Percentiles rank a stretch among this genome's conserved stretches.
These are phyloP conservation scores for Mystacornis crossleyi DNA, from an alignment of 2,113 vertebrate species.

Conservation along the genomic window DNA sequence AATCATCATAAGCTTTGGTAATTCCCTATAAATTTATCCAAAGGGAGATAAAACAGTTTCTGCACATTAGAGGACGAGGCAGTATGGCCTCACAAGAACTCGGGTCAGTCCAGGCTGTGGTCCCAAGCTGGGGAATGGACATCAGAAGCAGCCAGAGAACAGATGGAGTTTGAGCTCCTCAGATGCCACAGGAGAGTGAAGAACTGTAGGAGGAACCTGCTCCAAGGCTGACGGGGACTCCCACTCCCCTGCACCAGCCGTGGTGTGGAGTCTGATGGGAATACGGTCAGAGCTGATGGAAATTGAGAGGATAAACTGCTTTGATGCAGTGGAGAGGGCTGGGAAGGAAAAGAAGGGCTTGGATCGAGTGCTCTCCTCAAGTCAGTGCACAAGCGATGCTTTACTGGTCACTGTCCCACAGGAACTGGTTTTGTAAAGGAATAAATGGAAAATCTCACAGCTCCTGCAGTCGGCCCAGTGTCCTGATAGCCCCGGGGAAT, in stretches of 20 bases:
- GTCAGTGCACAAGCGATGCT: accelerated
- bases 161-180: neutral
- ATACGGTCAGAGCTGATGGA: neutral
- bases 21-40: neutral
- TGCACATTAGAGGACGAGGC: neutral
- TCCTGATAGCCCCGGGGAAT: conserved; percentile 91
- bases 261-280: neutral
- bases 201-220: neutral
- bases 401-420: neutral
- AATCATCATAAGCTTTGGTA: neutral
- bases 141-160: neutral
- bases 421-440: neutral
- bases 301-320: neutral
- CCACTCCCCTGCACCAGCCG: accelerated
- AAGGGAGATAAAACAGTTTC: neutral
- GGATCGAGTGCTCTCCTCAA: neutral
- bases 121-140: neutral
- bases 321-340: neutral
- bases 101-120: accelerated
- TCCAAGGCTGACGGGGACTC: neutral
- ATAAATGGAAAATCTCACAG: conserved; percentile 82
- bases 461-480: conserved; percentile 91
- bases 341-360: neutral
- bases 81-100: neutral
- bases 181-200: neutral